phyloP scores from a whole-genome alignment of 1,140 invertebrate genomes.

The Drosophila orena region DNA sequence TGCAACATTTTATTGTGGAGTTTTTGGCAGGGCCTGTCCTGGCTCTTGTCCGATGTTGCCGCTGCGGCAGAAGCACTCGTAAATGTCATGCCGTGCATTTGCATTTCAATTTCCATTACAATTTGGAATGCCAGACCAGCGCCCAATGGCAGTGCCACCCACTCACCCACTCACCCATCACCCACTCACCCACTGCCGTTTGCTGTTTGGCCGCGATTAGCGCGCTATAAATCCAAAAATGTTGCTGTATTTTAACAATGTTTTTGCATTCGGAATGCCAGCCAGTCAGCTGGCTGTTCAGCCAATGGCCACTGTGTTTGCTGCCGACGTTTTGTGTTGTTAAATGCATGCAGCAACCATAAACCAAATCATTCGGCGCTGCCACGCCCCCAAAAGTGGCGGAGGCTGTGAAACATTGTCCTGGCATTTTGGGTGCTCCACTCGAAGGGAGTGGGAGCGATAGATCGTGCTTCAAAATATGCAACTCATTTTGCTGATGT shows the following conservation, averaged over 20 bases:
- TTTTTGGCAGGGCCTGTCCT: constrained; percentile 67
- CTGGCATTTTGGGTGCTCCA: background rate
- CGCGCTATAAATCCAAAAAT: constrained; percentile 81
- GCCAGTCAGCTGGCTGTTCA: constrained; percentile 37
- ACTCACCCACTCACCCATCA: background rate
- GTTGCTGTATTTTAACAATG: constrained; percentile 80
- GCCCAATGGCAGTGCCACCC: background rate
- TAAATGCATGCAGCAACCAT: constrained; percentile 74
- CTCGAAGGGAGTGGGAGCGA: constrained; percentile 4
- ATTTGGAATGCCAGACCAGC: constrained; percentile 55
- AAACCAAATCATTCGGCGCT: constrained; percentile 72
- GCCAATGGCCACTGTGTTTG: constrained; percentile 44
- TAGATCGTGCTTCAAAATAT: constrained; percentile 62
- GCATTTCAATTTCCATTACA: constrained; percentile 83
- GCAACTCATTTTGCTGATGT: constrained; percentile 60
- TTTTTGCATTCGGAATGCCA: constrained; percentile 58
- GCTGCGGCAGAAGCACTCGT: constrained; percentile 59
- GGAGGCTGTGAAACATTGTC: constrained; percentile 51
- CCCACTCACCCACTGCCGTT: constrained; percentile 2
- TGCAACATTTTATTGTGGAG: constrained; percentile 82
- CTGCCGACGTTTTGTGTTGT: constrained; percentile 52
- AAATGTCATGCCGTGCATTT: constrained; percentile 78
- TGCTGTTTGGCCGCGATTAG: constrained; percentile 78
- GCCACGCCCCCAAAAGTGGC: constrained; percentile 55
- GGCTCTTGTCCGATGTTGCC: constrained; percentile 45